Base-by-base conservation (phyloP, 2,888 invertebrate species). In the Fragum sueziense region DNA sequence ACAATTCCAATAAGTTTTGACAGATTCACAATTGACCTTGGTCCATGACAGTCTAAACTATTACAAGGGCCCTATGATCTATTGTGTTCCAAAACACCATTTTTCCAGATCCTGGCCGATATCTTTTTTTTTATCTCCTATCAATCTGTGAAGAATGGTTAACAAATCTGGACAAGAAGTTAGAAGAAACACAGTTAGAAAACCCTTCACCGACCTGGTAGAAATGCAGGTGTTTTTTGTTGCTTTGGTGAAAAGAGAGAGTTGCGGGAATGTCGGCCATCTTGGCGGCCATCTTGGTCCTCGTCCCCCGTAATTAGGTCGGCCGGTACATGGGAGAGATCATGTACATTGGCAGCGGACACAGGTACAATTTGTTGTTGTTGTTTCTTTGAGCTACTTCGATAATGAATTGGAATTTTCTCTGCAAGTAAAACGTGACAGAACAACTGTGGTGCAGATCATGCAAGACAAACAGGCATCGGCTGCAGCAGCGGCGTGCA, bases 381-480 rank as follows among this genome's bases (percentile, higher is more conserved):
- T 33, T 74, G 70, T 31, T 70, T 72, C 82, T 87, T 89, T 72
- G 85, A 85, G 77, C 80, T 85, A 76, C 85, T 87, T 61, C 90
- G 84, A 78, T 86, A 88, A 81, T 90, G 90, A 70, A 90, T 90
- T 17, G 90, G 90, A 68, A 90, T 87, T 83, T 90, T 90, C 79
- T 90, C 90, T 90, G 87, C 74, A 88, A 88, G 61, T 57, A 79
- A 85, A 81, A 76, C 61, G 74, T 71, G 47, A 65, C 65, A 65
- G 34, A 65, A 61, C 31, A 0, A 52, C 52, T 52, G 51, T 27
- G n/a, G 70, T 31, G 33, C 31, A 52, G 61, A 31, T 29, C 68
- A 68, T 47, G 68, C 68, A 4, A 31, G 27, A 41, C 4, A 41
- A n/a, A n/a, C n/a, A n/a, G n/a, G n/a, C n/a, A n/a, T n/a, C n/a